Conservation (phyloP, 2,888 invertebrate species). For the Diadromus collaris region DNA sequence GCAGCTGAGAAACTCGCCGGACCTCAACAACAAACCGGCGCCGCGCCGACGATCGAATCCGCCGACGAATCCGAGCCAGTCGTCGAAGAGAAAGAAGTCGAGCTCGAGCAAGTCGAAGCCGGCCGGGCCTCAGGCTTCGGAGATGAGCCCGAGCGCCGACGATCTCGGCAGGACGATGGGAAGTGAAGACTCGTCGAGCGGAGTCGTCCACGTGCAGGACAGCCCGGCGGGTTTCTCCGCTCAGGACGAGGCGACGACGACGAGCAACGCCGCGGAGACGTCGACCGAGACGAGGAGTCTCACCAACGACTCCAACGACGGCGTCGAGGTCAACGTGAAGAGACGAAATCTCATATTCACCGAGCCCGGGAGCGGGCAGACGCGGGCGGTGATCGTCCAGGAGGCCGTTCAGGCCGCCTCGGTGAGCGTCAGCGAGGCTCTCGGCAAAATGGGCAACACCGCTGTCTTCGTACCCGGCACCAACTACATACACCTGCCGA, state of each 20-base stretch:
- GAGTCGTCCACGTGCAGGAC: slow-evolving; percentile 80
- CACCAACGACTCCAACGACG: slow-evolving; percentile 77
- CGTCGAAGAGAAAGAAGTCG: slow-evolving; percentile 87
- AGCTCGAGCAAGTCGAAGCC: slow-evolving; percentile 84
- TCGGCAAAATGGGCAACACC: slow-evolving; percentile 84
- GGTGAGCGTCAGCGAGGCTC: slow-evolving; percentile 83
- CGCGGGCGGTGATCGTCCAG: slow-evolving; percentile 77
- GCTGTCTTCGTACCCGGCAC: slow-evolving; percentile 86
- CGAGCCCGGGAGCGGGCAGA: slow-evolving; percentile 74
- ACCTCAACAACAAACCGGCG: slow-evolving; percentile 90
- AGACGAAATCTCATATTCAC: slow-evolving; percentile 76
- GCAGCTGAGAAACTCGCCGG: slow-evolving; percentile 89
- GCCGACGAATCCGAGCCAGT: slow-evolving; percentile 86
- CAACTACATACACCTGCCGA: slow-evolving; percentile 85
- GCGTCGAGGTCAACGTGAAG: slow-evolving; percentile 72
- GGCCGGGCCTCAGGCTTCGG: slow-evolving; percentile 79
- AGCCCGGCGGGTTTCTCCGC: slow-evolving; percentile 78
- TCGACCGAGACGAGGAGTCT: slow-evolving; percentile 73
- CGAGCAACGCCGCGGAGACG: slow-evolving; percentile 67
- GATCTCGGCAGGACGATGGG: slow-evolving; percentile 87
- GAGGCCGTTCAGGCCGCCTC: slow-evolving; percentile 74
- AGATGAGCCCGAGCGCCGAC: slow-evolving; percentile 84
- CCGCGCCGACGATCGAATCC: slow-evolving; percentile 88
- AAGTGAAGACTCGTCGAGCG: slow-evolving; percentile 89
- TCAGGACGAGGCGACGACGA: slow-evolving; percentile 72